Conservation (phyloP, 2,113 vertebrate species). For the Peromyscus californicus region DNA sequence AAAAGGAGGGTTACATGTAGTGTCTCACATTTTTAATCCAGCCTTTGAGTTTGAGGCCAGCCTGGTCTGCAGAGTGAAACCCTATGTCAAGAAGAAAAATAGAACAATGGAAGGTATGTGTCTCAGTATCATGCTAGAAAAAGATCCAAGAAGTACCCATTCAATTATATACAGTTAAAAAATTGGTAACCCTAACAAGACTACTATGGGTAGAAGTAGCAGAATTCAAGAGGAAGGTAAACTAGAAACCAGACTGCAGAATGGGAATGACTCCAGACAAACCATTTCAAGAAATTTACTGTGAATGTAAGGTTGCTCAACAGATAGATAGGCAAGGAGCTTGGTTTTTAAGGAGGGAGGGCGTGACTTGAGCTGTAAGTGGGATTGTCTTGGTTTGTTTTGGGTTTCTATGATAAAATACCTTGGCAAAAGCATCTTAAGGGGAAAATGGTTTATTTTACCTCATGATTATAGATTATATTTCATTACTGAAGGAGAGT, state of each 20-base stretch:
- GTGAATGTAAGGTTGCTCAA: not conserved
- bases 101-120: not conserved
- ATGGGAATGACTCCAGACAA: not conserved
- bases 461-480: not conserved
- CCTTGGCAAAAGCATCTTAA: not conserved
- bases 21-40: not conserved
- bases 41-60: not conserved
- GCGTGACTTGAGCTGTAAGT: not conserved
- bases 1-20: not conserved
- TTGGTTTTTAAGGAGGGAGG: constrained; percentile 15
- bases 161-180: constrained; percentile 11
- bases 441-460: not conserved
- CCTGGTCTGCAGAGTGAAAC: not conserved
- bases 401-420: not conserved
- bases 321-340: not conserved
- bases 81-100: not conserved
- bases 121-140: not conserved
- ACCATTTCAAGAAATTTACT: not conserved
- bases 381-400: not conserved
- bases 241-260: constrained; percentile 41
- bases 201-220: not conserved
- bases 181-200: not conserved
- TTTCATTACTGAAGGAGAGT: not conserved
- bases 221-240: not conserved
- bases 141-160: not conserved